Evolutionary conservation across 1,140 invertebrate species (phyloP), one percentile per base, ranked within the genome.

Genomic region (Copidosoma floridanum): DNA sequence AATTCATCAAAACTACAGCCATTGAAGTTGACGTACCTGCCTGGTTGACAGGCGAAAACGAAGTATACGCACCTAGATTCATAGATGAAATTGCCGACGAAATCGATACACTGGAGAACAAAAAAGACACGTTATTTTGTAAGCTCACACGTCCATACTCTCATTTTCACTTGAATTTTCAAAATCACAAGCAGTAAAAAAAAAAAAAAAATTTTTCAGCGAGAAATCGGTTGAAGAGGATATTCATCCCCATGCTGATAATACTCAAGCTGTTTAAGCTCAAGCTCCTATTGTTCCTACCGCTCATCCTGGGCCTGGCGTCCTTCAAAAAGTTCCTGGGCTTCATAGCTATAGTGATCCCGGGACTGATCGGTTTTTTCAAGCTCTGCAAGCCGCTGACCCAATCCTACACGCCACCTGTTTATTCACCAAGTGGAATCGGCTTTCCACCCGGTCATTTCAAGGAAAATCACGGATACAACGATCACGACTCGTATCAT

Each of bases 201-300:
- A n/a, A n/a, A n/a, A n/a, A n/a, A n/a, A n/a, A n/a, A n/a, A n/a
- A 37, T 64, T 63, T 70, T 82, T 38, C 80, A 92, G 90, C 88
- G 63, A 86, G 89, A 12, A 85, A 89, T 71, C 87, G 88, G 71
- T 75, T 92, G 50, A 90, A 89, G 82, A 91, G 89, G 70, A 80
- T 93, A n/a, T 85, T 93, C 65, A 88, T 93, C 61, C 90, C 90
- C 0, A 84, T 92, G 82, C 74, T 93, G 66, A 74, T 93, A 57
- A 85, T 93, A 51, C 72, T 93, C 56, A 93, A 93, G 73, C 81
- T 93, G 44, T 92, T 93, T 83, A 93, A 93, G 73, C 68, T 93
- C 68, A 93, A 92, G 67, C 77, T 93, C 16, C 77, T 93, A 1
- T 79, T 92, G 3, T 91, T 93, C 77, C 71, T 93, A 69, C 90